Evolutionary conservation across 2,113 vertebrate genomes (phyloP), one percentile per base, ranked within the genome.

Genomic region (Sphyrna mokarran): DNA sequence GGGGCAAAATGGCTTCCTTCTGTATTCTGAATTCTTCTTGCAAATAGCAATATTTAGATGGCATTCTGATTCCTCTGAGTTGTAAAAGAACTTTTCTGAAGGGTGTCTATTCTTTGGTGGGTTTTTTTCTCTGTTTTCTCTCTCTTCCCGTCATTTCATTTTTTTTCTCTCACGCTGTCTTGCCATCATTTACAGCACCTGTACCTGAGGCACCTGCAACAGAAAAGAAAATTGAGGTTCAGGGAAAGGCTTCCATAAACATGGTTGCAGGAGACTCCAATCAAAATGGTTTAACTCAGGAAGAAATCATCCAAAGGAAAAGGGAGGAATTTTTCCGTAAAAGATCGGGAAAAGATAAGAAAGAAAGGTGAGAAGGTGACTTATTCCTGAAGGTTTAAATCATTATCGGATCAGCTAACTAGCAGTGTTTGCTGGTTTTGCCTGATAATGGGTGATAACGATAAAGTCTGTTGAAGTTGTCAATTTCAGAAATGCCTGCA

Each of bases 291-390:
- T 96, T 99, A 97, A 98, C 97, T 78, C 96, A 97, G 93, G 99
- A 99, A 91, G 99, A 99, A 96, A 97, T 98, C 95, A 97, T 99
- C 72, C 98, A 98, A 95, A 98, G 97, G 96, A 99, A 98, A 33
- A 97, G 98, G 13, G 98, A 99, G 70, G 98, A 99, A 96, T 99
- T 99, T 97, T 97, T 99, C 96, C 98, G 98, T 96, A 99, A 98
- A 96, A 98, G 97, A 69, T 97, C 97, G 96, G 97, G 96, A 96
- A 98, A 96, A 1, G 96, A 95, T 90, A 87, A 29, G 80, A 96
- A 98, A 98, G 78, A 99, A 98, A 96, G 97, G 99, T 99, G 95
- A 96, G 97, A 61, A 85, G 61, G 29, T 6, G 11, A 40, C 40
- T 48, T 43, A 54, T 72, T 70, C 69, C 87, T 48, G 68, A 95